phyloP scores from a whole-genome alignment of 2,113 vertebrate species.

The Sinocyclocheilus maitianheensis region DNA sequence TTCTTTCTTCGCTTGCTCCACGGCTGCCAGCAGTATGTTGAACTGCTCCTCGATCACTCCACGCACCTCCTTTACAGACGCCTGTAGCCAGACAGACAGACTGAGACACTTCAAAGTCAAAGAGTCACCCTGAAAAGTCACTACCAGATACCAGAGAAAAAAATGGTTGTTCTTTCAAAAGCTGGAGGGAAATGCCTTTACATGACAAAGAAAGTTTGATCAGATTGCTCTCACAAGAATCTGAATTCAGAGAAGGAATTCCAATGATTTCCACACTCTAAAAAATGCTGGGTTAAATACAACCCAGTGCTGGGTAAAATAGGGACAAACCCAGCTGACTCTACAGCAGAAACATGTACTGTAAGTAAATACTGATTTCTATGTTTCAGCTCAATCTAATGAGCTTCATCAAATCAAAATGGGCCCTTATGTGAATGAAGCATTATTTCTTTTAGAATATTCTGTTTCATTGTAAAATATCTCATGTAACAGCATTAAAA shows the following conservation, averaged over 20 bases:
- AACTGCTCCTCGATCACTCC: slow-evolving; percentile 77
- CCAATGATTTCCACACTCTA: neutral
- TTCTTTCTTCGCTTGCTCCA: slow-evolving; percentile 74
- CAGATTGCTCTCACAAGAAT: neutral
- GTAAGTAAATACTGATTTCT: too few species aligned
- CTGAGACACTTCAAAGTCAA: neutral
- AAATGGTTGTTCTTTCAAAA: too few species aligned
- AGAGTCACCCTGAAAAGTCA: neutral
- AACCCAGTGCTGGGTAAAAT: too few species aligned
- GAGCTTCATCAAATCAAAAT: too few species aligned
- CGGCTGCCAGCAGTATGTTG: slow-evolving; percentile 69
- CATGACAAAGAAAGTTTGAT: neutral
- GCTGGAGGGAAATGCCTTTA: neutral
- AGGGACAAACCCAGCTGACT: too few species aligned
- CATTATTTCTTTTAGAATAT: too few species aligned
- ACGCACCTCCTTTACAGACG: slow-evolving; percentile 79
- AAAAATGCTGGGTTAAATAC: too few species aligned
- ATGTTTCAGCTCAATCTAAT: too few species aligned
- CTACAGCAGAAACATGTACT: neutral
- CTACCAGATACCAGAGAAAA: neutral
- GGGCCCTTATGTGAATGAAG: too few species aligned
- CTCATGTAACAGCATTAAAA: neutral
- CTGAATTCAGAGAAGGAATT: neutral
- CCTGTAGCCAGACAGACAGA: slow-evolving; percentile 62
- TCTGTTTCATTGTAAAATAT: too few species aligned